Percentiles rank a stretch among this genome's conserved stretches.
Conservation (phyloP, 2,888 invertebrate species). For the Tenthredo livida region DNA sequence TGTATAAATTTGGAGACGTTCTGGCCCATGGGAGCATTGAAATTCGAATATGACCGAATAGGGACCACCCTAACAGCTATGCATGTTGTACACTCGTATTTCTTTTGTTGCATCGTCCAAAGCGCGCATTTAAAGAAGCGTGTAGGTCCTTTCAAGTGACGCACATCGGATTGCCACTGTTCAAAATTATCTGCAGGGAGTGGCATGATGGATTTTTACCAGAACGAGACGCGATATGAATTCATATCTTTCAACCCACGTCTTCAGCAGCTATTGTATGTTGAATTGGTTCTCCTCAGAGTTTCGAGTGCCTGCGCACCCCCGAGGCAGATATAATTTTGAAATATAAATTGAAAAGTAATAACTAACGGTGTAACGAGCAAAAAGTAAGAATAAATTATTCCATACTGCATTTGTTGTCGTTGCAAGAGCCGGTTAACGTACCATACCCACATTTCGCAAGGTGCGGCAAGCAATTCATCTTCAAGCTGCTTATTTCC, state of each 20-base stretch:
- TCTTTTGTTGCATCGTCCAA: constrained; percentile 13
- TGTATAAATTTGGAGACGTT: too few relatives aligned
- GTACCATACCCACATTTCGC: neutral
- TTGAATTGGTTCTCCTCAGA: neutral
- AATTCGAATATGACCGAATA: too few relatives aligned
- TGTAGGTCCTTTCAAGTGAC: neutral
- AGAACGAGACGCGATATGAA: constrained; percentile 19
- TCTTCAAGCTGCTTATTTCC: constrained; percentile 4
- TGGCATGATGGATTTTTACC: constrained; percentile 37
- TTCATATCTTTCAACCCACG: constrained; percentile 13
- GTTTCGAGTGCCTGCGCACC: neutral
- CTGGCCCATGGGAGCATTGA: too few relatives aligned
- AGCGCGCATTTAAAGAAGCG: neutral
- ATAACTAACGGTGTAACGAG: neutral
- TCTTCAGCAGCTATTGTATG: neutral
- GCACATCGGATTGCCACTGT: constrained; percentile 32
- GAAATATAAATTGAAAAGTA: constrained; percentile 15
- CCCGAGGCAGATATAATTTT: neutral
- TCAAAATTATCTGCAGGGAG: constrained; percentile 17
- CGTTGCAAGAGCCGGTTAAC: neutral
- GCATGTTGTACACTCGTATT: neutral
- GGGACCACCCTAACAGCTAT: neutral
- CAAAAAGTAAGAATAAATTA: neutral
- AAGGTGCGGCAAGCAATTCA: constrained; percentile 1
- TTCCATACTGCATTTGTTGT: neutral